Conservation (phyloP, 2,797 vertebrate genomes). For the Hylomyscus alleni region DNA sequence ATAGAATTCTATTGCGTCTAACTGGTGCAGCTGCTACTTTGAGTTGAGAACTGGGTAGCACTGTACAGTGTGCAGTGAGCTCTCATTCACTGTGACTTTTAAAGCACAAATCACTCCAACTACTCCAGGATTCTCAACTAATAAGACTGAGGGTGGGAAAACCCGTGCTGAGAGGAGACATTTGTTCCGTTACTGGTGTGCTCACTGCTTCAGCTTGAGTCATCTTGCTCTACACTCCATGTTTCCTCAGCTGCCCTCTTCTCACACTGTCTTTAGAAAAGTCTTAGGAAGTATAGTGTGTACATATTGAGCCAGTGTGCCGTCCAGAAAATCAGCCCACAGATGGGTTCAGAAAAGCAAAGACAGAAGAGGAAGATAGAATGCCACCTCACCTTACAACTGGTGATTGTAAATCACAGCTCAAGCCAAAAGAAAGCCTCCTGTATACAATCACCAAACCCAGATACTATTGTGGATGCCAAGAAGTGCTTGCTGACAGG, state of each 20-base stretch:
- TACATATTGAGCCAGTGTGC: not conserved
- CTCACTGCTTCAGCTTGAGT: not conserved
- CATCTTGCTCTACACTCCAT: fast-evolving
- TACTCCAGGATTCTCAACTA: not conserved
- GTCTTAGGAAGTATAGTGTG: not conserved
- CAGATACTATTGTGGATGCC: too few species aligned
- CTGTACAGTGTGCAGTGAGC: not conserved
- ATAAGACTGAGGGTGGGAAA: not conserved
- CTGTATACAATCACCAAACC: too few species aligned
- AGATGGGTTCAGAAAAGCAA: fast-evolving
- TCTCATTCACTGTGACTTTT: not conserved
- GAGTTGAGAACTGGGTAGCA: not conserved
- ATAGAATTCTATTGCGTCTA: not conserved
- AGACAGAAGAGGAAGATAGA: not conserved
- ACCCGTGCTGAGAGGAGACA: not conserved
- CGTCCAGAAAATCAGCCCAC: not conserved
- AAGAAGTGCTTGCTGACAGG: too few species aligned
- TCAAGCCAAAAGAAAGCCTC: constrained; percentile 32
- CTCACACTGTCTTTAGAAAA: not conserved
- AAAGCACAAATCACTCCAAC: not conserved
- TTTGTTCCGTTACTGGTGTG: fast-evolving
- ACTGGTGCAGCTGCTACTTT: not conserved
- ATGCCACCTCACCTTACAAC: not conserved
- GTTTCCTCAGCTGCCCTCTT: not conserved
- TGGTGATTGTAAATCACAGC: not conserved